phyloP scores from a whole-genome alignment of 2,888 invertebrate genomes.

The Diogma glabrata region DNA sequence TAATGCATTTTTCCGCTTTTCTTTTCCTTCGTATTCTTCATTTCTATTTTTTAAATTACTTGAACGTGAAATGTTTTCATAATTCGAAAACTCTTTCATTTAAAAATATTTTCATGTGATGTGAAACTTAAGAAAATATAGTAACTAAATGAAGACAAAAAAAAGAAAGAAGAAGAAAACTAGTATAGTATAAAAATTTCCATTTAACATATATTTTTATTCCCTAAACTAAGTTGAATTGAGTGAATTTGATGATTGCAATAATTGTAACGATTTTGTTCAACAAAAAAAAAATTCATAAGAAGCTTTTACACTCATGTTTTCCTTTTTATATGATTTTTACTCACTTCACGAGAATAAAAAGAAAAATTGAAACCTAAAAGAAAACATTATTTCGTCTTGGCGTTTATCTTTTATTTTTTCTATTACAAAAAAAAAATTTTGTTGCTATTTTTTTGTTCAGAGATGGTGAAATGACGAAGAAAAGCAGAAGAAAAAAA shows the following conservation, averaged over 20 bases:
- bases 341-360: neutral
- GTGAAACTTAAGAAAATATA: no score
- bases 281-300: neutral
- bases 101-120: neutral
- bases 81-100: conserved; percentile 4
- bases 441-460: no score
- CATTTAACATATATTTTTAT: neutral
- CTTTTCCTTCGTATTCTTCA: no score
- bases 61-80: conserved; percentile 5
- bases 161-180: no score
- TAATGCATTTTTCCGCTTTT: no score
- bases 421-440: no score
- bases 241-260: conserved; percentile 8
- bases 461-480: conserved; percentile 1
- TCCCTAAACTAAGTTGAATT: conserved; percentile 6
- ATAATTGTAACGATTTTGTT: conserved; percentile 7
- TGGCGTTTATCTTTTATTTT: no score
- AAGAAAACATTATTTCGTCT: conserved; percentile 2
- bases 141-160: no score
- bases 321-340: conserved; percentile 5
- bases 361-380: no score
- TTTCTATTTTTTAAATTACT: conserved; percentile 7
- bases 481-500: neutral
- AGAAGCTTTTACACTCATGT: no score
- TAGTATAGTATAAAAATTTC: no score